Base-by-base conservation (phyloP, 2,113 vertebrate genomes). In the pig (Sus scrofa) region DNA sequence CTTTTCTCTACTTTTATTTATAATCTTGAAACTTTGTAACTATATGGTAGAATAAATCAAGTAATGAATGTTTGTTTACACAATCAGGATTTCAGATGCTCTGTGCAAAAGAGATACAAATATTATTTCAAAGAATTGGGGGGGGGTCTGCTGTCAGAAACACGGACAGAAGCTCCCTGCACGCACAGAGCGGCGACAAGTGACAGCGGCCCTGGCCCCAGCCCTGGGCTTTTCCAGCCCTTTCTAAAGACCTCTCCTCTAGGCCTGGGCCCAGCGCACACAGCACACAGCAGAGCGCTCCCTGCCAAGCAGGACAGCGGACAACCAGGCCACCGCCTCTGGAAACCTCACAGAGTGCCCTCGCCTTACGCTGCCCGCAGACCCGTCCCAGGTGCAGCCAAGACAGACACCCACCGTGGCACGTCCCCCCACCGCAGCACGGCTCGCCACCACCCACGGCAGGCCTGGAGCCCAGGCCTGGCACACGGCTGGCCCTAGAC, bases 321-420 rank as follows among this genome's bases (percentile, higher is more conserved):
- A 70, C 44, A 44, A 44, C 44, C 44, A 44, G 44, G 44, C 44
- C 44, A 44, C 44, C 4, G 44, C 22, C 22, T 65, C 90, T 56
- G 22, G n/a, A 30, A 24, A 50, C 68, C 12, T 39, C 3, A 1
- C 24, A 6, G 1, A 3, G n/a, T 32, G 10, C 18, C 44, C 60
- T 18, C 1, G 0, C 34, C 39, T 18, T 18, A 1, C 3, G 1
- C 26, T 6, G n/a, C 11, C 5, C 1, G 0, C 0, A 56, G 16
- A 65, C 3, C 4, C n/a, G 19, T 5, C 50, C 71, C 26, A 16
- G 71, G 27, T 2, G 2, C 22, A 18, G 22, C 5, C 10, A 14
- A 32, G 7, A 6, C 54, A 1, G 16, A 52, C 67, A n/a, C 65
- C 67, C n/a, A 4, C 10, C n/a, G 4, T 0, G 1, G 7, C 44